Conservation (phyloP, 2,888 invertebrate genomes). For the Emmelina monodactyla region DNA sequence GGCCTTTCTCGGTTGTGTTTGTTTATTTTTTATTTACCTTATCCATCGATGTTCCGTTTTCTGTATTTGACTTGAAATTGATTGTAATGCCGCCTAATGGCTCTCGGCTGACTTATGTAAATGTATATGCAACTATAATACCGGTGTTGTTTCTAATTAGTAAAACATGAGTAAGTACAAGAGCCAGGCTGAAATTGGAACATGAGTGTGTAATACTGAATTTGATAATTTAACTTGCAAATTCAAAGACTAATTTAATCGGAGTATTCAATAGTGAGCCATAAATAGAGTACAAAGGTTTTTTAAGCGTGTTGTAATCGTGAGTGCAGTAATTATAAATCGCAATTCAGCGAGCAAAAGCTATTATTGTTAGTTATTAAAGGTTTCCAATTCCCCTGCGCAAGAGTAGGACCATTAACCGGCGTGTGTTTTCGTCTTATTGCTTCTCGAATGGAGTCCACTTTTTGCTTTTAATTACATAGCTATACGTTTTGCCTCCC, state of each 20-base stretch:
- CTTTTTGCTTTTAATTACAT: constrained; percentile 47
- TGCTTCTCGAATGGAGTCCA: constrained; percentile 27
- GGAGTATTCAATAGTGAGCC: no score
- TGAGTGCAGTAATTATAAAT: constrained; percentile 1
- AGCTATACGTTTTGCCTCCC: constrained; percentile 32
- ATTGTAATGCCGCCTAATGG: constrained; percentile 60
- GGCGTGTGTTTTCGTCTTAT: constrained; percentile 19
- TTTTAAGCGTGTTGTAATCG: not conserved
- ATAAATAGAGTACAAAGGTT: no score
- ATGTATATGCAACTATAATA: constrained; percentile 50
- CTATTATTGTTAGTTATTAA: constrained; percentile 42
- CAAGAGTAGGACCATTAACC: constrained; percentile 33
- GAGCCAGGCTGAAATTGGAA: no score
- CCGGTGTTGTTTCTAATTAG: constrained; percentile 48
- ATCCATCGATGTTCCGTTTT: constrained; percentile 50
- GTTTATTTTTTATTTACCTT: constrained; percentile 60
- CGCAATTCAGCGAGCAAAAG: constrained; percentile 41
- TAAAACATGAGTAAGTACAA: constrained; percentile 14
- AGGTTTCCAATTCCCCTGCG: constrained; percentile 40
- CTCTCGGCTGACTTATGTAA: constrained; percentile 25
- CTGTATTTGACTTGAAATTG: constrained; percentile 51
- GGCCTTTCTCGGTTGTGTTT: constrained; percentile 52
- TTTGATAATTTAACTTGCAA: no score
- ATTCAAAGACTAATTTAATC: no score
- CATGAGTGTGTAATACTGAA: no score